phyloP scores from a whole-genome alignment of 2,888 invertebrate species.

The Melipona beecheii region DNA sequence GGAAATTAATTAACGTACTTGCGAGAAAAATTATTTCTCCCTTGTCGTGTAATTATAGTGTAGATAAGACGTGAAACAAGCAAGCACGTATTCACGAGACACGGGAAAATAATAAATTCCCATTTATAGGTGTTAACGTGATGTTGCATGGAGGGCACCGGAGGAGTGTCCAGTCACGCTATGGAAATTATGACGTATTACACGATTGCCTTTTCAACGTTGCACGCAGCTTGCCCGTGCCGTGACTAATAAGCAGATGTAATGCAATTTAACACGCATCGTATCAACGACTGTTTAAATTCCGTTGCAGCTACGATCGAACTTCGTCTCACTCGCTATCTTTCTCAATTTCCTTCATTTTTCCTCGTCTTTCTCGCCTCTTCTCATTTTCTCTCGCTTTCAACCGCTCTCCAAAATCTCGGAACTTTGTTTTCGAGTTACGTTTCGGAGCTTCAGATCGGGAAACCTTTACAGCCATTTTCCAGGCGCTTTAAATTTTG shows the following conservation, averaged over 20 bases:
- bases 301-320: neutral
- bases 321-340: neutral
- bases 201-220: slow-evolving; percentile 79
- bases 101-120: slow-evolving; percentile 59
- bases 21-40: neutral
- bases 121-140: slow-evolving; percentile 60
- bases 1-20: neutral
- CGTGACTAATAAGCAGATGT: slow-evolving; percentile 78
- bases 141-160: slow-evolving; percentile 54
- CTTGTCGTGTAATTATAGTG: neutral
- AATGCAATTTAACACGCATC: slow-evolving; percentile 68
- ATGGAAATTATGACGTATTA: slow-evolving; percentile 82
- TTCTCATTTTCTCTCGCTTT: neutral
- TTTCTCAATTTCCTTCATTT: neutral
- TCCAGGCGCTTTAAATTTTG: neutral
- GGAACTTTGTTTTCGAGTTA: too few species aligned
- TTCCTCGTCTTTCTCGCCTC: neutral
- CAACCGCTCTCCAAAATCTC: neutral
- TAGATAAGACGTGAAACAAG: slow-evolving; percentile 10
- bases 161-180: slow-evolving; percentile 78
- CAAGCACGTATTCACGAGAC: slow-evolving; percentile 21
- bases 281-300: slow-evolving; percentile 43
- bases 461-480: too few species aligned
- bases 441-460: neutral
- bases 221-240: slow-evolving; percentile 69